Evolutionary conservation across 2,888 invertebrate species (phyloP).

Genomic region (Lithophane socia): DNA sequence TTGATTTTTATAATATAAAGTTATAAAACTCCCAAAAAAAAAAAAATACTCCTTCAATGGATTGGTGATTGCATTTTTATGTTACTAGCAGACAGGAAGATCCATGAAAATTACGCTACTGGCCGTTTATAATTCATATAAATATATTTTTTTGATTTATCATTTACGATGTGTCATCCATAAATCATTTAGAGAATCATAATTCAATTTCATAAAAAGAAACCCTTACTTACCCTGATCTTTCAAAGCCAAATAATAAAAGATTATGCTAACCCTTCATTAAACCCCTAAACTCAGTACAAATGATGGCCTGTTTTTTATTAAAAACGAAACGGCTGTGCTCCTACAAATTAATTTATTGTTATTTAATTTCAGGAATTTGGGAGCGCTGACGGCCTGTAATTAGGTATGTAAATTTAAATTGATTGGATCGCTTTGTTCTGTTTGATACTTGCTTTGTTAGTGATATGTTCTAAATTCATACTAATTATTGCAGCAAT

Average conservation of each 20-base stretch:
- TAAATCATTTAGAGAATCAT: not conserved
- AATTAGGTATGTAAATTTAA: conserved; percentile 58
- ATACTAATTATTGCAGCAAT: conserved; percentile 1
- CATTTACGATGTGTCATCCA: not conserved
- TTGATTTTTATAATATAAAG: too few species aligned
- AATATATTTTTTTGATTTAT: not conserved
- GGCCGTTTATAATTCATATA: not conserved
- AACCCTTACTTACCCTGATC: not conserved
- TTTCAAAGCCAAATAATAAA: conserved; percentile 14
- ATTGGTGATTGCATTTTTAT: not conserved
- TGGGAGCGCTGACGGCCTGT: conserved; percentile 6
- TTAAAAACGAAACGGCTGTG: conserved; percentile 41
- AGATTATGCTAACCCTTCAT: conserved; percentile 11
- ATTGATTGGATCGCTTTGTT: conserved; percentile 47
- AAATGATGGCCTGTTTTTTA: conserved; percentile 54
- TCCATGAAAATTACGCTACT: not conserved
- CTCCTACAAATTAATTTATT: conserved; percentile 47
- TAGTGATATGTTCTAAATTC: conserved; percentile 7
- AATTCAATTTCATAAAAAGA: conserved; percentile 5
- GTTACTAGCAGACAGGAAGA: not conserved
- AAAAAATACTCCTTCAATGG: not conserved
- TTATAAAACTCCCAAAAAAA: too few species aligned
- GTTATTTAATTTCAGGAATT: conserved; percentile 52
- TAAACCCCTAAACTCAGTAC: conserved; percentile 22
- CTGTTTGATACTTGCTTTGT: conserved; percentile 8